Base-by-base conservation (phyloP, 2,797 vertebrate species). In the Nothura maculosa region DNA sequence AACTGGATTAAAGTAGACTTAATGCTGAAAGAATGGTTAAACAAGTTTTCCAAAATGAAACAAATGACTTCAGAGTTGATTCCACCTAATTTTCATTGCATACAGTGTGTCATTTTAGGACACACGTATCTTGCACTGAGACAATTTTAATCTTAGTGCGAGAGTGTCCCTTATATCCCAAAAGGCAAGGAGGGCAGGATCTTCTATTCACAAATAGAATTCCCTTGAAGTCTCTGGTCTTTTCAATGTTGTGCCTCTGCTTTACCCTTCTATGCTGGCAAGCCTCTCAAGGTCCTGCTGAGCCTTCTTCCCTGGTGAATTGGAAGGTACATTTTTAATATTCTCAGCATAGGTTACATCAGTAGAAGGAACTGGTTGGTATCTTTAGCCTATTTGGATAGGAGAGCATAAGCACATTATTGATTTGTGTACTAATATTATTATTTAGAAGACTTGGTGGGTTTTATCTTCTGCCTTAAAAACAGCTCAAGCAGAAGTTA, bases 1-100 rank as follows among this genome's bases (percentile, higher is more conserved):
- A 96, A 95, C 85, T 93, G 89, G 85, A 94, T 94, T 95, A 81
- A 92, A 87, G 64, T 50, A 70, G 68, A 61, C 58, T 38, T 87
- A 77, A 85, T 93, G 80, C 68, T 80, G 48, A 57, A 81, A 90
- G 90, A 75, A 79, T 81, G 38, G 28, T 58, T 80, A 50, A 38
- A 10, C 30, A 45, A 87, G 38, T 75, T 87, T 85, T 87, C 60
- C 43, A 61, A 55, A 92, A 34, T 67, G 43, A 83, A 95, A 28
- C 87, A 63, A 72, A 78, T 73, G 0, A 67, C 42, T 81, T 81
- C 5, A 52, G 40, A 84, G 21, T 66, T 76, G 81, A 84, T 81
- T 73, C 27, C 47, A 58, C 40, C 50, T 90, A 43, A 86, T 91
- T 87, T 87, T 92, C 17, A 40, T 63, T 57, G 42, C 63, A 38